Conservation (phyloP, 23 tunicate species). For the Oikopleura dioica region DNA sequence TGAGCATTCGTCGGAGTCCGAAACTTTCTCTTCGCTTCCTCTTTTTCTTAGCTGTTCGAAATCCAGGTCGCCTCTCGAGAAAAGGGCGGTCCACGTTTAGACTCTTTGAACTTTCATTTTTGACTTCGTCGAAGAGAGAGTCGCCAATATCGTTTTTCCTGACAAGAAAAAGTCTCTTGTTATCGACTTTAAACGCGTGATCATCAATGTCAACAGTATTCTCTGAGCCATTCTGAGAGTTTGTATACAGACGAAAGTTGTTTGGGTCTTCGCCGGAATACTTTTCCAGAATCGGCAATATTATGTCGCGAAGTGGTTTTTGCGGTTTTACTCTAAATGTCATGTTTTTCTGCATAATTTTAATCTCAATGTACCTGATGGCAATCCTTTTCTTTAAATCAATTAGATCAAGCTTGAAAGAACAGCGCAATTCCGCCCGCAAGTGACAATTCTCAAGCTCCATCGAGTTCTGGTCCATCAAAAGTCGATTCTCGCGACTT, state of each 20-base stretch:
- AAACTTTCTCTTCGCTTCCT: background rate
- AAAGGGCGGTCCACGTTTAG: no score
- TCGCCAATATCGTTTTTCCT: no score
- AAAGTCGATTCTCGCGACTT: background rate
- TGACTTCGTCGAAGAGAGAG: no score
- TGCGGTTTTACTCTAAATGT: background rate
- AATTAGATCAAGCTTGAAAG: background rate
- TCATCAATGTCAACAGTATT: background rate
- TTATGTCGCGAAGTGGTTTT: background rate
- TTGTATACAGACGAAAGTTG: no score
- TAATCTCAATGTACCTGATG: no score
- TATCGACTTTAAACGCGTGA: background rate
- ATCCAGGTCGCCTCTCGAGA: no score
- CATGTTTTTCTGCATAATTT: no score
- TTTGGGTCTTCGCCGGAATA: background rate
- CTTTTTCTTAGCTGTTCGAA: no score
- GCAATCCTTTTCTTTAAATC: background rate
- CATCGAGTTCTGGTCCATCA: background rate
- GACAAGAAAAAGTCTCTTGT: background rate
- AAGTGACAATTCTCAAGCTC: background rate
- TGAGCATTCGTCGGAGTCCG: no score
- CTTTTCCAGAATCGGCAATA: background rate
- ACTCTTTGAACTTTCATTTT: no score
- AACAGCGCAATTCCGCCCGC: background rate
- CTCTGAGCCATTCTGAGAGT: no score